Percentiles rank a stretch among this genome's conserved stretches.
Conservation (phyloP, 2,113 vertebrate species). For the Caloenas nicobarica region DNA sequence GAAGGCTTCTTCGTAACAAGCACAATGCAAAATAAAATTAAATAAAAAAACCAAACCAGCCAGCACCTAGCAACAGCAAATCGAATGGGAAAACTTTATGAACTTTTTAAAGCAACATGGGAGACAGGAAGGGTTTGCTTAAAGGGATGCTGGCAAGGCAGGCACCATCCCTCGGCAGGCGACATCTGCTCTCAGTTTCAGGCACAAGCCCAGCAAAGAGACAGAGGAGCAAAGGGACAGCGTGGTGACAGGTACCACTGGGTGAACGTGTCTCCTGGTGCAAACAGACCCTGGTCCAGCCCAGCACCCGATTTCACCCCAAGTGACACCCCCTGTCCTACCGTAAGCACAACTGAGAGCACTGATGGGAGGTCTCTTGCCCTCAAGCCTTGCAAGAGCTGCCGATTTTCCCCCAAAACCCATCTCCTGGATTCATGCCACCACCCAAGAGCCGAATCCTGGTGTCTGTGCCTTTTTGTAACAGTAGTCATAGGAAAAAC, state of each 20-base stretch:
- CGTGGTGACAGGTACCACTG: rapidly evolving
- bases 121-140: background rate
- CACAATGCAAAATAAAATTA: background rate
- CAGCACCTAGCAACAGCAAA: conserved; percentile 74
- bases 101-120: conserved; percentile 53
- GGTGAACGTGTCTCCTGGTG: background rate
- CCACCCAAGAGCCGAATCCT: background rate
- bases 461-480: background rate
- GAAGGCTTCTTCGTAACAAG: conserved; percentile 68
- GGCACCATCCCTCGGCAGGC: background rate
- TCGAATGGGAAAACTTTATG: conserved; percentile 56
- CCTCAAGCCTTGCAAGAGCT: background rate
- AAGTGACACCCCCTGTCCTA: background rate
- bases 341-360: background rate
- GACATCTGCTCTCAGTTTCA: background rate
- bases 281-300: background rate
- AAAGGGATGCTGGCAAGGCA: background rate
- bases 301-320: background rate
- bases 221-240: background rate
- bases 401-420: background rate
- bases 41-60: background rate
- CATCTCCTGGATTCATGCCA: background rate
- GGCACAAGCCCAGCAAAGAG: background rate
- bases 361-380: background rate
- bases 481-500: background rate